Evolutionary conservation across 1,140 invertebrate species (phyloP).

Genomic region (Leptopilina boulardi): DNA sequence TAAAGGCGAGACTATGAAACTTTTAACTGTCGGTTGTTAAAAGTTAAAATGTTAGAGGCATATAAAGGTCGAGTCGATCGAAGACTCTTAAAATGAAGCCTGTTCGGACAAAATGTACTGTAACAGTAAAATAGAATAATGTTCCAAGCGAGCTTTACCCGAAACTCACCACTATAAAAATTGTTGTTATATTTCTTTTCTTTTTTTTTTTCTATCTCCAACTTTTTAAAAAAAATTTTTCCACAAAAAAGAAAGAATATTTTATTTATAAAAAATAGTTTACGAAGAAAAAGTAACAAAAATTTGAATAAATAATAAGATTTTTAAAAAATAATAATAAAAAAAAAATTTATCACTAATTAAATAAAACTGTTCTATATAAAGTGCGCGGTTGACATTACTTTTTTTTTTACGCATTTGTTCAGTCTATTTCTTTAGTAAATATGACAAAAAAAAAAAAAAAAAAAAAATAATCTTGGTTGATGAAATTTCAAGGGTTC

Average conservation of each 20-base stretch:
- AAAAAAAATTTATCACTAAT: no score
- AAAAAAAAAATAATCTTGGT: not conserved
- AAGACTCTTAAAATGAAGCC: constrained; percentile 29
- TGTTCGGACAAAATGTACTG: constrained; percentile 26
- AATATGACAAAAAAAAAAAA: not conserved
- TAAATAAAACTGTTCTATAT: no score
- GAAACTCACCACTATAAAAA: constrained; percentile 20
- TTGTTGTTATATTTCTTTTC: not conserved
- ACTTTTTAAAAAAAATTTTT: not conserved
- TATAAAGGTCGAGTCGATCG: constrained; percentile 33
- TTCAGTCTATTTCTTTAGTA: not conserved
- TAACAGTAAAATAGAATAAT: constrained; percentile 14
- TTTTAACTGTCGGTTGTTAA: constrained; percentile 59
- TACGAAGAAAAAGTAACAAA: no score
- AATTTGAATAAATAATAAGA: no score
- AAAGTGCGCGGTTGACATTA: no score
- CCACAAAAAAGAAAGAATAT: not conserved
- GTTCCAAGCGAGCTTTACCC: not conserved
- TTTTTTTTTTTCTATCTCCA: not conserved
- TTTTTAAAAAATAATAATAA: no score
- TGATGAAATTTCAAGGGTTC: not conserved
- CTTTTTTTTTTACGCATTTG: not conserved
- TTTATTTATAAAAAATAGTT: no score
- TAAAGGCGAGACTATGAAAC: constrained; percentile 58
- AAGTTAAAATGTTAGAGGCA: constrained; percentile 51